Base-by-base conservation (phyloP, 2,113 vertebrate genomes). In the Poeciliopsis occidentalis region DNA sequence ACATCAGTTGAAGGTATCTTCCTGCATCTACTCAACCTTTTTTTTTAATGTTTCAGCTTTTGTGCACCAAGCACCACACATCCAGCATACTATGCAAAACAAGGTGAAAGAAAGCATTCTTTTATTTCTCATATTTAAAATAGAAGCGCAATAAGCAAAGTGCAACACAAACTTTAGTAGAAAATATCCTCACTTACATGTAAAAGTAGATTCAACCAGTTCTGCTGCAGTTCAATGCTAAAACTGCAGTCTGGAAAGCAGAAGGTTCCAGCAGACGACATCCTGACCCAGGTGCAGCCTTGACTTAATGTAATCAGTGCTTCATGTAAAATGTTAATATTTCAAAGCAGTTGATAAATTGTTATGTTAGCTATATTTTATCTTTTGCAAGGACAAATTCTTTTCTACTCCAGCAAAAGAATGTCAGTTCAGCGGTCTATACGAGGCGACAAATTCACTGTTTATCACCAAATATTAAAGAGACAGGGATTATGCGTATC, bases 11-110 rank as follows among this genome's bases (percentile, higher is more conserved):
- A 37, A 37, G 10, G 34, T 44, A 57, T 74, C 75, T 76, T 78
- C 31, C 37, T 64, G 27, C 60, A 4, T 83, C 68, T 70, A 76
- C 69, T 22, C 60, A 66, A 67, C 78, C 69, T 61, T 75, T 85
- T 80, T 72, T 61, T 75, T 85, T 80, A 74, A 80, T 83, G 60
- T 75, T 15, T 47, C 4, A 4, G 15, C 69, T 67, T 5, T 64
- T 67, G 47, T 88, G 64, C 44, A 66, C 37, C 37, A 69, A 37
- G 44, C 62, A 71, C 64, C 39, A 7, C 39, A 64, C 12, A 37
- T 37, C 34, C 34, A 11, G 34, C 34, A 37, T 3, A 37, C 34
- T 37, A 0, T 37, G 34, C 34, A 37, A 37, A 11, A 37, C 57
- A 17, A 13, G 29, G 64, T 12, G 31, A 30, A 30, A 54, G 1